Percentiles rank a stretch among this genome's conserved stretches.
Evolutionary conservation across 2,888 invertebrate species (phyloP).

Genomic region (Acleris sparsana): DNA sequence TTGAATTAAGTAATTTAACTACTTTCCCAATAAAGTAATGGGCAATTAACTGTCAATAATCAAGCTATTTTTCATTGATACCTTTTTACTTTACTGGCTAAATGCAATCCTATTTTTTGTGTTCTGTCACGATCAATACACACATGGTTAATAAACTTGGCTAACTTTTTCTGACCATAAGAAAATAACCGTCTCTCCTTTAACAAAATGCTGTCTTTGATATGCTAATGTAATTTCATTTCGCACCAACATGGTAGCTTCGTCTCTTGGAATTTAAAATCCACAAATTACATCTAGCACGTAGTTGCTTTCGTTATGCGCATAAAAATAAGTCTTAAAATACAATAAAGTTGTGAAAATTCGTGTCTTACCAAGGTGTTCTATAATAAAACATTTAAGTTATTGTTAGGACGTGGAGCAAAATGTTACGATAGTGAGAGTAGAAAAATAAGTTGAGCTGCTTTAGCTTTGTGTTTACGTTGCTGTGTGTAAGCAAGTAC

Average conservation of each 20-base stretch:
- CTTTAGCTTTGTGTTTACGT: too few species aligned
- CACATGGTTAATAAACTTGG: neutral
- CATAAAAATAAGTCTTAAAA: slow-evolving; percentile 5
- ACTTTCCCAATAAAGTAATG: too few species aligned
- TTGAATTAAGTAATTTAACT: too few species aligned
- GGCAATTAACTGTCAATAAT: too few species aligned
- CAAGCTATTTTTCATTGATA: too few species aligned
- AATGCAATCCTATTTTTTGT: neutral
- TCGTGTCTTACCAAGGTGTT: neutral
- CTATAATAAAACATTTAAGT: neutral
- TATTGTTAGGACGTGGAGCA: too few species aligned
- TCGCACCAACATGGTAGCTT: neutral
- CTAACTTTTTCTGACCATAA: neutral
- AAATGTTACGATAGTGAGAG: too few species aligned
- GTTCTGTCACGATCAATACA: neutral
- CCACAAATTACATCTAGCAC: slow-evolving; percentile 3
- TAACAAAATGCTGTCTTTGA: slow-evolving; percentile 5
- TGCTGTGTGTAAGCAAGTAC: too few species aligned
- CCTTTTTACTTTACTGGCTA: too few species aligned
- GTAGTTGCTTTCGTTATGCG: slow-evolving; percentile 12
- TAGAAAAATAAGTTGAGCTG: too few species aligned
- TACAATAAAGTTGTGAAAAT: slow-evolving; percentile 3
- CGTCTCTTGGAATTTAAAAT: slow-evolving; percentile 9
- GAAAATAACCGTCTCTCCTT: neutral
- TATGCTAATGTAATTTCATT: slow-evolving; percentile 27